Evolutionary conservation across 2,797 vertebrate genomes (phyloP).

Genomic region (Spinus pinus): DNA sequence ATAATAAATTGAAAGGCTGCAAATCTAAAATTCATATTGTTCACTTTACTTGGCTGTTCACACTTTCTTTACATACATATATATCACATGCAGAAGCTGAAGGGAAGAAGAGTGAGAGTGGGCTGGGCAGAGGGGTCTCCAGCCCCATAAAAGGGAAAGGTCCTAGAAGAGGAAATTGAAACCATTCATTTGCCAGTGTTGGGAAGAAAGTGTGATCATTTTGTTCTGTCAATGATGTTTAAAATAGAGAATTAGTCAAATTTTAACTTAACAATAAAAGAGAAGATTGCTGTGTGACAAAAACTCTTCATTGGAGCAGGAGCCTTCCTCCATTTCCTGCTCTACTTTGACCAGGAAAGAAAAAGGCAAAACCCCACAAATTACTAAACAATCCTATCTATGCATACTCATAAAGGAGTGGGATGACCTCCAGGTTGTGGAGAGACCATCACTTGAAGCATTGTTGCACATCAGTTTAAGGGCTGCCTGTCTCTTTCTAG

Average conservation of each 20-base stretch:
- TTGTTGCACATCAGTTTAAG: neutral
- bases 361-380: neutral
- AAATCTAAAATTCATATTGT: neutral
- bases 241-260: neutral
- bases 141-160: neutral
- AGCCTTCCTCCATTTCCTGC: neutral
- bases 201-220: neutral
- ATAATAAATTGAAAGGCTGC: neutral
- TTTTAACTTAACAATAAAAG: neutral
- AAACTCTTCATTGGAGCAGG: neutral
- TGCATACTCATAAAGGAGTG: neutral
- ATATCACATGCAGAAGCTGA: neutral
- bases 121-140: neutral
- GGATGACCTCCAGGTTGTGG: neutral
- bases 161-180: neutral
- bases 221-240: neutral
- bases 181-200: neutral
- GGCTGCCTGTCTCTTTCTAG: neutral
- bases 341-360: neutral
- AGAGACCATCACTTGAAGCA: neutral
- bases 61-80: neutral
- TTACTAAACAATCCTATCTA: neutral
- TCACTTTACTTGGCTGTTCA: neutral
- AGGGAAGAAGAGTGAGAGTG: accelerated
- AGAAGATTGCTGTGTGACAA: neutral